Base-by-base conservation (phyloP, 2,888 invertebrate species). In the Epiblema foenella region DNA sequence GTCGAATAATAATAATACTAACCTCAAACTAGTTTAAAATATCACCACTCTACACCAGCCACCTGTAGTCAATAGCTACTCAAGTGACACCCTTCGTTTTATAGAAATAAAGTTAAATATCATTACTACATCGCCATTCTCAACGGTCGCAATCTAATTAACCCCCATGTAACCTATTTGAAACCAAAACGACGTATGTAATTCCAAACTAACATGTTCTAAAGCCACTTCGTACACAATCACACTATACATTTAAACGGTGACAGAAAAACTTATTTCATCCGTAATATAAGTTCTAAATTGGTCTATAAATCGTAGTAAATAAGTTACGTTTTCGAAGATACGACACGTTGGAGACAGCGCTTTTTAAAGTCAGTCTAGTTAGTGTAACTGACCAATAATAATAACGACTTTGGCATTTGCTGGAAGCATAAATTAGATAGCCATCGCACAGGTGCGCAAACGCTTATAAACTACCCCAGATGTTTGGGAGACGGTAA, bases 361-460 rank as follows among this genome's bases (percentile, higher is more conserved):
- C 5, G 0, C 17, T 7, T 62, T 62, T 33, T 58, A 58, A 62
- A 46, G 17, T 33, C 33, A 33, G 17, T 10, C 7, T 10, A 9
- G 17, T 62, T 29, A 49, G n/a, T 49, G 24, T 37, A 52, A 60
- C 68, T 68, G 60, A 52, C 60, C 68, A 58, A 46, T 42, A 68
- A 73, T 68, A n/a, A 60, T 57, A 60, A 78, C 77, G 77, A 73
- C 72, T 69, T 76, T 58, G 73, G 78, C 79, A 79, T 79, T 77
- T 80, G 79, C 73, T 73, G 20, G 33, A n/a, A 24, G 52, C 51
- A 57, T 46, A 59, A 58, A 33, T 68, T 72, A 65, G 83, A 86
- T 87, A 82, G 76, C 64, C 76, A 85, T 84, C 81, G 78, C 74
- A 75, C 75, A 75, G 76, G 76, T 76, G 76, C 57, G 76, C 69